Conservation (phyloP, 2,113 vertebrate genomes). For the Calyptommatus sinebrachiatus region DNA sequence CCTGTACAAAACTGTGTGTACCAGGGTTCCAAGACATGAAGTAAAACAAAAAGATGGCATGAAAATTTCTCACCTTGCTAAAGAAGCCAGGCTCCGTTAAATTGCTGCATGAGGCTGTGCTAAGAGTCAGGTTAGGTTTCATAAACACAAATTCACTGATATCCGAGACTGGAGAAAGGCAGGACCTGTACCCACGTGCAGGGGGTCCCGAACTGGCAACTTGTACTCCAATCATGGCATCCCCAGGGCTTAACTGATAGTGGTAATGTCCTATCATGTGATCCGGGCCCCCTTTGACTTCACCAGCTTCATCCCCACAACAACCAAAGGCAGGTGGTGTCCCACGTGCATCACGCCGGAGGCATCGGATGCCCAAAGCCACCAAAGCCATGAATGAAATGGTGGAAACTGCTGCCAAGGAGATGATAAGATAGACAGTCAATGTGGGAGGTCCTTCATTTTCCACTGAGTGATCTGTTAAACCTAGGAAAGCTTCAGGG, state of each 20-base stretch:
- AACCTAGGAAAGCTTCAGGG: slow-evolving; percentile 68
- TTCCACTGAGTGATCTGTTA: slow-evolving; percentile 57
- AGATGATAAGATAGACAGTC: slow-evolving; percentile 83
- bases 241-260: slow-evolving; percentile 68
- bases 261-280: slow-evolving; percentile 62
- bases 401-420: slow-evolving; percentile 80
- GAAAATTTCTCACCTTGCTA: slow-evolving; percentile 64
- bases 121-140: slow-evolving; percentile 63
- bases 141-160: slow-evolving; percentile 83
- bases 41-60: background rate
- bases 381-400: slow-evolving; percentile 72
- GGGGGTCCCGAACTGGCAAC: slow-evolving; percentile 73
- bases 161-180: slow-evolving; percentile 81
- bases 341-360: slow-evolving; percentile 35
- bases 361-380: slow-evolving; percentile 56
- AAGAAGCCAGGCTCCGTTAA: slow-evolving; percentile 45
- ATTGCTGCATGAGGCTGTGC: slow-evolving; percentile 16
- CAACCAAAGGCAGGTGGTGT: slow-evolving; percentile 36
- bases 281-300: slow-evolving; percentile 52
- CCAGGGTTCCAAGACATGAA: background rate
- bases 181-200: slow-evolving; percentile 76
- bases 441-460: slow-evolving; percentile 73
- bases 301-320: slow-evolving; percentile 57
- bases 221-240: slow-evolving; percentile 67
- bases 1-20: background rate